Evolutionary conservation across 2,888 invertebrate species (phyloP), one percentile per base, ranked within the genome.

Genomic region (Chalcis sispes): DNA sequence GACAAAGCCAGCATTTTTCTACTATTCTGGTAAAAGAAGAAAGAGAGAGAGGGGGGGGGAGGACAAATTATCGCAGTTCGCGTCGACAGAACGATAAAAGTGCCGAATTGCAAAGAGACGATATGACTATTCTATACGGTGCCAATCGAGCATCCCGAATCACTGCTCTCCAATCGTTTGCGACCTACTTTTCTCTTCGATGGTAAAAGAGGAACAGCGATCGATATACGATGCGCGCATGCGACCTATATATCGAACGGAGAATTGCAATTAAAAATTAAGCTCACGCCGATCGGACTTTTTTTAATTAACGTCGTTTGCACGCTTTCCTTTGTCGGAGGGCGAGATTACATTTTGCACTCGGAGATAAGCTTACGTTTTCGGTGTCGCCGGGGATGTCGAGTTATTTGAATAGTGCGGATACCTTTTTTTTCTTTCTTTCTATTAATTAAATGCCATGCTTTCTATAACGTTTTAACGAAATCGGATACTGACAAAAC

Each of bases 161-260:
- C 42, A 56, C 23, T 25, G 23, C 1, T 23, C 7, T 18, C 18
- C 1, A 25, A 52, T 67, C 56, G 56, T 54, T n/a, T 42, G 58
- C 23, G 59, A 48, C 69, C 69, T 59, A 69, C 48, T 59, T n/a
- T n/a, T n/a, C n/a, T n/a, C n/a, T n/a, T 69, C 36, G 69, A 20
- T 10, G 42, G 48, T 23, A 20, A 25, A 13, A 20, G 56, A 29
- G 18, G 32, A 32, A 8, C 32, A 2, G 15, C 32, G 36, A 36
- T 52, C 36, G 25, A 66, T 36, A 40, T 7, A 36, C 3, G 10
- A 67, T 42, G 4, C 42, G 18, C n/a, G n/a, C n/a, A n/a, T n/a
- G n/a, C 50, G 32, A 32, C 50, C 27, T 4, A 36, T 40, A 66
- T 27, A 50, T 15, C 29, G 54, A 2, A 20, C 25, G 27, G 25